Conservation (phyloP, 2,797 vertebrate genomes). For the Borostomias antarcticus region DNA sequence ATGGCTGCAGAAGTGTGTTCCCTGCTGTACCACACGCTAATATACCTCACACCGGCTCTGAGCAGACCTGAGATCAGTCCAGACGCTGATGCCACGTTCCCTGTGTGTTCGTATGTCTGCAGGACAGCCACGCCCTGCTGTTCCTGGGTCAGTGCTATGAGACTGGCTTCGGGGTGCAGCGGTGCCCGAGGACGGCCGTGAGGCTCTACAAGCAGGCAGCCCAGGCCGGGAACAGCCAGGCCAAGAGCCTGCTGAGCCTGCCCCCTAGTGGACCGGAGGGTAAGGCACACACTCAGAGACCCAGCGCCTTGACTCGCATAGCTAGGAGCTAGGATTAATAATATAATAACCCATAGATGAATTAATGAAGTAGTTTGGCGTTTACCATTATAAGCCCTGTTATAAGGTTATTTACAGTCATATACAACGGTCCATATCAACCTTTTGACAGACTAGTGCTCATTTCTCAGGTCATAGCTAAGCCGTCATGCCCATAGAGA, state of each 20-base stretch:
- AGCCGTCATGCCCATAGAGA: too few species aligned
- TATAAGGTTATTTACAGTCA: too few species aligned
- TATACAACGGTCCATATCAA: too few species aligned
- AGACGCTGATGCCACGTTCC: neutral
- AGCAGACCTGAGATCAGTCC: neutral
- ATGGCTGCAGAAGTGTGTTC: too few species aligned
- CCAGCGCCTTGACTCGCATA: conserved; percentile 15
- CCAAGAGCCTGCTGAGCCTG: conserved; percentile 68
- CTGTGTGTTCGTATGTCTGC: conserved; percentile 31
- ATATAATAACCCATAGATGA: too few species aligned
- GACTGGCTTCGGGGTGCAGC: conserved; percentile 83
- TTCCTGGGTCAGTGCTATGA: conserved; percentile 89
- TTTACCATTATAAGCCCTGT: too few species aligned
- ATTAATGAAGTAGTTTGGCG: too few species aligned
- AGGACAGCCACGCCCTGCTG: conserved; percentile 86
- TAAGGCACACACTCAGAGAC: conserved; percentile 48
- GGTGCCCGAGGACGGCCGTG: conserved; percentile 69
- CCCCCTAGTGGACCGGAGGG: conserved; percentile 58
- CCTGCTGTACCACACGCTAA: too few species aligned
- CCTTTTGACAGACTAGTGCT: too few species aligned
- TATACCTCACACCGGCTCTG: too few species aligned
- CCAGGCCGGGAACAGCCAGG: conserved; percentile 70
- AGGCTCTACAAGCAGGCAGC: conserved; percentile 79
- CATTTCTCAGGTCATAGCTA: too few species aligned
- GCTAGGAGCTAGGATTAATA: too few species aligned